Conservation (phyloP, 2,888 invertebrate genomes). For the Slavum lentiscoides region DNA sequence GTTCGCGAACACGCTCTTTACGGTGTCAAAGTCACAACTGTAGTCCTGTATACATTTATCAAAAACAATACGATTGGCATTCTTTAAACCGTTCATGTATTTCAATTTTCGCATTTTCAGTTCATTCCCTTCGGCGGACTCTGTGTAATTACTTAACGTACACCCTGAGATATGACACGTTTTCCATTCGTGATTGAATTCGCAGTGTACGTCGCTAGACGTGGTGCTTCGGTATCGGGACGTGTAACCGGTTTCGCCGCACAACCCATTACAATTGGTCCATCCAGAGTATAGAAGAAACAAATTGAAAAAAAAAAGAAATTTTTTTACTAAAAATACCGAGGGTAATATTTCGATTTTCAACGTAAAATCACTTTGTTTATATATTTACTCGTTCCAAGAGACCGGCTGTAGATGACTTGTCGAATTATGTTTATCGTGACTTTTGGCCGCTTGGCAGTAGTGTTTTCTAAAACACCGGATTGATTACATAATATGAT, state of each 20-base stretch:
- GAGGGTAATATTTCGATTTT: neutral
- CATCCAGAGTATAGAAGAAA: neutral
- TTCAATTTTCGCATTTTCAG: slow-evolving; percentile 14
- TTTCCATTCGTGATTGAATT: slow-evolving; percentile 40
- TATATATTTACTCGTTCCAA: slow-evolving; percentile 29
- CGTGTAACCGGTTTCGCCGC: slow-evolving; percentile 32
- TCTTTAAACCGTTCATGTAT: neutral
- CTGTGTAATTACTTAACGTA: slow-evolving; percentile 1
- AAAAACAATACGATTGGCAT: neutral
- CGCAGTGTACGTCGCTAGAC: neutral
- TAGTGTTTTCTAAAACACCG: slow-evolving; percentile 5
- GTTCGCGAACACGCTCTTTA: slow-evolving; percentile 2
- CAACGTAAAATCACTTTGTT: neutral
- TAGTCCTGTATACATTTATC: slow-evolving; percentile 5
- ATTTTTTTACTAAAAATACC: neutral
- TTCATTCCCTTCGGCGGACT: slow-evolving; percentile 3
- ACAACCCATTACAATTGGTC: slow-evolving; percentile 25
- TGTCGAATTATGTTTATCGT: neutral
- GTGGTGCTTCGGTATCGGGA: neutral
- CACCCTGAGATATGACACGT: slow-evolving; percentile 22
- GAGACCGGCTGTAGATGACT: neutral
- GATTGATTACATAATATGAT: too few species aligned
- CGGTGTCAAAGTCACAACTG: slow-evolving; percentile 5
- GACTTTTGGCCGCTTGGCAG: neutral
- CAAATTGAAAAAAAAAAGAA: neutral